Evolutionary conservation across 1,140 invertebrate species (phyloP), one percentile per base, ranked within the genome.

Genomic region (Ctenoplectra terminalis): DNA sequence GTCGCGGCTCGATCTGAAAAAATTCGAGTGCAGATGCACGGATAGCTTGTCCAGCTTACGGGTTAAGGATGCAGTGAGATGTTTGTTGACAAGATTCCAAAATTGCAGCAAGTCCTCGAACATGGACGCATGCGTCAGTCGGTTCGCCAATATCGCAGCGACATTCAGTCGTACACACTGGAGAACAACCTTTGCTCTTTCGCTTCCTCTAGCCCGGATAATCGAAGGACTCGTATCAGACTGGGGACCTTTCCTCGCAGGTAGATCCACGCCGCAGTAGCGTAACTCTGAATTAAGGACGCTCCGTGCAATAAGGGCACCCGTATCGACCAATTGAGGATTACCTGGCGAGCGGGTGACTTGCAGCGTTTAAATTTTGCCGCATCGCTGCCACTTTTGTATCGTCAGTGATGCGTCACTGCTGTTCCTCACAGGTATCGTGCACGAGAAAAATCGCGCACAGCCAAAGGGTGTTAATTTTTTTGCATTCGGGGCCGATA

Each of bases 61-160:
- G 69, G 46, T 74, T 79, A 66, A 79, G 54, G 76, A 74, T 50
- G 78, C 43, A 80, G 78, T 69, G 81, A 50, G 69, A 69, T 83
- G 76, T 90, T 88, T 89, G 88, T 91, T 90, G 90, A 88, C 81
- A 88, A 85, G 76, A 87, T 89, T 89, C 90, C 89, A 89, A 91
- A 91, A 86, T 89, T 64, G 34, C 78, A 54, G 73, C 66, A 66
- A 60, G 50, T 69, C 37, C 26, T 69, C 34, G 43, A 26, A 15
- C n/a, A 17, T 60, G 31, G 81, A 83, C 83, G 88, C 85, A 71
- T 84, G 78, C 81, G 82, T 81, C 63, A 4, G 9, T 54, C 40
- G 63, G 73, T 70, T 87, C 86, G 90, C 88, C 90, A 90, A 91
- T 91, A 90, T 85, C 76, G 54, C n/a, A 85, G 87, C 90, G 89